Evolutionary conservation across 2,113 vertebrate genomes (phyloP).

Genomic region (Chloebia gouldiae): DNA sequence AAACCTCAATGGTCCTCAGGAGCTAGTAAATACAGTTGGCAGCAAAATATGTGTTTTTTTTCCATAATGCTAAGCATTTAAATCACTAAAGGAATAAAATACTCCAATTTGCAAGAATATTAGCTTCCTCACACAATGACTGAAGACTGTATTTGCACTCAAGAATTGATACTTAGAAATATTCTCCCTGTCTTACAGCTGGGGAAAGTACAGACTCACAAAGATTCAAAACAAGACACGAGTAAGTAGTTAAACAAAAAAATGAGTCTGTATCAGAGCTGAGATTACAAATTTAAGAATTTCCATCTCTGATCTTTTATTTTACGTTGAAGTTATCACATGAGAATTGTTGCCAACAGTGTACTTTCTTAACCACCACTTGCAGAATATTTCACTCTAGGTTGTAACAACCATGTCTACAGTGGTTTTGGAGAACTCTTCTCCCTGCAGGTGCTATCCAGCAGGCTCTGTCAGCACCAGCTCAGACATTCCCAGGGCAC

Average conservation of each 20-base stretch:
- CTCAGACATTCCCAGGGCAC: rapidly evolving
- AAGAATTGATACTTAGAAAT: background rate
- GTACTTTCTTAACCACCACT: background rate
- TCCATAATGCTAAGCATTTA: background rate
- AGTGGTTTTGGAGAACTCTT: background rate
- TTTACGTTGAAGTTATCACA: background rate
- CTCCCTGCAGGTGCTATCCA: too few relatives aligned
- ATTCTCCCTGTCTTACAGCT: background rate
- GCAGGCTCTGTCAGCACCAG: background rate
- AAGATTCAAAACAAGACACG: background rate
- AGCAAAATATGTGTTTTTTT: background rate
- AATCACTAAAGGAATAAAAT: background rate
- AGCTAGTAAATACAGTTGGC: background rate
- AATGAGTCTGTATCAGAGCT: background rate
- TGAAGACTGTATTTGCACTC: background rate
- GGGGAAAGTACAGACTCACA: background rate
- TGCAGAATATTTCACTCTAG: background rate
- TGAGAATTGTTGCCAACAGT: background rate
- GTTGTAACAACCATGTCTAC: background rate
- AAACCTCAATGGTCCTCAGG: background rate
- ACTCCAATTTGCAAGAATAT: background rate
- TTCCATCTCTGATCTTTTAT: background rate
- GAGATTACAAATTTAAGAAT: background rate
- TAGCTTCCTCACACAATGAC: background rate
- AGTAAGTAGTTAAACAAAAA: background rate